A percentile compares a stretch with the other conserved stretches of the same genome.
Evolutionary conservation across 2,888 invertebrate species (phyloP).

Genomic region (Cephus rjabovi): DNA sequence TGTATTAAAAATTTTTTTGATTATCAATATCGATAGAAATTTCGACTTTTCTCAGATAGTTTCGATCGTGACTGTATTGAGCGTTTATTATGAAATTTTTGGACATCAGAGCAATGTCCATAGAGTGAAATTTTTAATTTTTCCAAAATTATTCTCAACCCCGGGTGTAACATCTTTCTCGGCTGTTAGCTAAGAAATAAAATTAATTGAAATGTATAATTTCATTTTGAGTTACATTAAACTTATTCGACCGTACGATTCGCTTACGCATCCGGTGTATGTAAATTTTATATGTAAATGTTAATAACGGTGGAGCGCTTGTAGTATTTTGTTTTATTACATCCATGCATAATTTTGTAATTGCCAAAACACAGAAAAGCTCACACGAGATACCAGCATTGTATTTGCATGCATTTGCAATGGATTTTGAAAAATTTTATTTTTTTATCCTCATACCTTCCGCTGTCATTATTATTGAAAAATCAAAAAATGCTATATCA

Average conservation of each 20-base stretch:
- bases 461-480: too few relatives aligned
- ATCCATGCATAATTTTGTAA: neutral
- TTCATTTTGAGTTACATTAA: neutral
- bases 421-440: too few relatives aligned
- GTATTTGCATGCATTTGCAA: too few relatives aligned
- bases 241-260: neutral
- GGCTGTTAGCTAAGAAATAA: neutral
- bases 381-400: too few relatives aligned
- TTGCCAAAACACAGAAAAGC: neutral
- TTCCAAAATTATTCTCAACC: neutral
- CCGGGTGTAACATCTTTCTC: neutral
- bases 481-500: too few relatives aligned
- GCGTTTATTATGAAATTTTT: neutral
- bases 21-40: neutral
- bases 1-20: neutral
- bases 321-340: neutral
- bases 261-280: neutral
- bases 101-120: neutral
- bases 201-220: neutral
- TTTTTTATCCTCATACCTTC: too few relatives aligned
- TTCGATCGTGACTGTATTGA: neutral
- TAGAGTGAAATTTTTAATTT: neutral
- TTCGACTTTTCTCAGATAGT: neutral
- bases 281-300: neutral
- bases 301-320: neutral